Conservation (phyloP, 2,797 vertebrate genomes). For the Bucorvus abyssinicus region DNA sequence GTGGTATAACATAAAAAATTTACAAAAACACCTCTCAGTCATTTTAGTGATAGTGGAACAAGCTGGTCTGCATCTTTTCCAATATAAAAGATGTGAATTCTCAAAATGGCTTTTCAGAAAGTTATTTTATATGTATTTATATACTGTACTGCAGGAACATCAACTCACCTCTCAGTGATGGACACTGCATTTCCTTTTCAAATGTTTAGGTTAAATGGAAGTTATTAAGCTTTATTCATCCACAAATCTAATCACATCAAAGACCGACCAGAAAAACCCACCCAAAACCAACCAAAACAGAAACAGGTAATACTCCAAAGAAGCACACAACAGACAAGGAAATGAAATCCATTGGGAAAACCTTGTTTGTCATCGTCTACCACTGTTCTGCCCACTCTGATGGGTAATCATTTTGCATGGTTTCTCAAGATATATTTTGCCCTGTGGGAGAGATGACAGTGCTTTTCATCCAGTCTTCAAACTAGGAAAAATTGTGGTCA, state of each 20-base stretch:
- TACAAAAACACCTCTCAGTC: not conserved
- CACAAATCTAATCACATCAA: not conserved
- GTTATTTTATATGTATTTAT: not conserved
- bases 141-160: not conserved
- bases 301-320: not conserved
- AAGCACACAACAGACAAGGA: not conserved
- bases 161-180: accelerated
- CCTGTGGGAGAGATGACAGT: constrained; percentile 65
- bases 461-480: constrained; percentile 65
- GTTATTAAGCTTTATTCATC: not conserved
- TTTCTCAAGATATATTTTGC: constrained; percentile 41
- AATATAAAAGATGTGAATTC: not conserved
- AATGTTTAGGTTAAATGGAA: not conserved
- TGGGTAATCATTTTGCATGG: constrained; percentile 42
- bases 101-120: not conserved
- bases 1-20: not conserved
- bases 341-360: not conserved
- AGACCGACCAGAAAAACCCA: not conserved
- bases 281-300: not conserved
- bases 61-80: not conserved
- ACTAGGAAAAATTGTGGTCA: constrained; percentile 68
- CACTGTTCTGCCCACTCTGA: constrained; percentile 16
- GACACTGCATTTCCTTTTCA: not conserved
- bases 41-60: not conserved
- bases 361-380: constrained; percentile 13